Base-by-base conservation (phyloP, 2,113 vertebrate species). In the Monopterus albus region DNA sequence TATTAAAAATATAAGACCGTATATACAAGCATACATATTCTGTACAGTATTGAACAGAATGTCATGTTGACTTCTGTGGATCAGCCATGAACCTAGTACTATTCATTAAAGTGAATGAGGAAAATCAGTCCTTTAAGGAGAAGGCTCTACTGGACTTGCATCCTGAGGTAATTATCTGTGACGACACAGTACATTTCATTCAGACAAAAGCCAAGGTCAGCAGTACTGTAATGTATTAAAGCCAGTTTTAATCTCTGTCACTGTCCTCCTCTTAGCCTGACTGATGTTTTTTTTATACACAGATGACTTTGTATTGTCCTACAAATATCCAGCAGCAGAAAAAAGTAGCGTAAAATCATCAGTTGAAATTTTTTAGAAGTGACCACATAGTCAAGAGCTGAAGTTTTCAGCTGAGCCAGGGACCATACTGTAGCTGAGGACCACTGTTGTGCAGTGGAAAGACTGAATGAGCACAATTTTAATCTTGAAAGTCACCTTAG, bases 191-290 rank as follows among this genome's bases (percentile, higher is more conserved):
- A 33, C 43, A 75, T 63, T 78, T 75, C 72, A 78, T 72, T 68
- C 46, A 60, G 51, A 80, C 73, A 68, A 72, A 80, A 78, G 77
- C 61, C 76, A 78, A 78, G 76, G 76, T 83, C 77, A 78, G 65
- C 65, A 59, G 26, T 13, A 33, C 36, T 71, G 70, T 59, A 63
- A 67, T 20, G 47, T 60, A 59, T 78, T 45, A 74, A 67, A 78
- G 77, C 69, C 56, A 55, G 28, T 47, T 36, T 49, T 65, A 67
- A 83, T 78, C 59, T 67, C 51, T 50, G 55, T 60, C 72, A 75
- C 52, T 74, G 73, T 83, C 51, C 28, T 61, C 28, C 15, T 56
- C 31, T 36, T 21, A 51, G 36, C 42, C 58, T 23, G 40, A 61
- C 53, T 66, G 49, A 33, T 0, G 3, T 11, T 52, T 65, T 52